Evolutionary conservation across 2,888 invertebrate species (phyloP).

Genomic region (Apamea anceps): DNA sequence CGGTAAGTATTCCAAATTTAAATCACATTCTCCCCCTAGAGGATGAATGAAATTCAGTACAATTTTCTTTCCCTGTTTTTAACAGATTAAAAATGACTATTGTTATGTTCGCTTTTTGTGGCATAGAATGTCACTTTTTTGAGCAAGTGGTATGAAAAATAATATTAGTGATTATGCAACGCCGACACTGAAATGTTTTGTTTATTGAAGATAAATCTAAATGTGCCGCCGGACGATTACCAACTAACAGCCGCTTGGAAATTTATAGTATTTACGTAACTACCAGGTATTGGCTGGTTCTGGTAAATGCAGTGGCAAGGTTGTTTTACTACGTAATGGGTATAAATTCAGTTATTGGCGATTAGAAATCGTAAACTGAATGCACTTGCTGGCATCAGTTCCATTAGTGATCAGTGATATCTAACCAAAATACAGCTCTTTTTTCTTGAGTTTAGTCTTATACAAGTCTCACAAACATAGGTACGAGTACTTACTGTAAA

Average conservation of each 20-base stretch:
- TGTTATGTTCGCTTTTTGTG: no score
- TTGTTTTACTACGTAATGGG: conserved; percentile 44
- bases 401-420: conserved; percentile 31
- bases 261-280: conserved; percentile 55
- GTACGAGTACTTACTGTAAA: conserved; percentile 1
- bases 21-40: no score
- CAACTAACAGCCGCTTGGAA: conserved; percentile 51
- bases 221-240: conserved; percentile 46
- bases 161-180: conserved; percentile 77
- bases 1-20: no score
- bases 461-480: neutral
- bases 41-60: no score
- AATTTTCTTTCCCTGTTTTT: no score
- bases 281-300: conserved; percentile 41
- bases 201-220: conserved; percentile 63
- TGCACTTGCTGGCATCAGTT: conserved; percentile 51
- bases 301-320: conserved; percentile 56
- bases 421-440: conserved; percentile 32
- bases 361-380: conserved; percentile 57
- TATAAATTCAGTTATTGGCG: conserved; percentile 51
- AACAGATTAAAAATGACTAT: no score
- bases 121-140: no score
- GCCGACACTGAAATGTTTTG: conserved; percentile 67
- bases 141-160: no score
- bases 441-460: conserved; percentile 15